These are phyloP conservation scores for Rhodeus uyekii DNA, from an alignment of 2,797 vertebrate species.

Conservation along the genomic window DNA sequence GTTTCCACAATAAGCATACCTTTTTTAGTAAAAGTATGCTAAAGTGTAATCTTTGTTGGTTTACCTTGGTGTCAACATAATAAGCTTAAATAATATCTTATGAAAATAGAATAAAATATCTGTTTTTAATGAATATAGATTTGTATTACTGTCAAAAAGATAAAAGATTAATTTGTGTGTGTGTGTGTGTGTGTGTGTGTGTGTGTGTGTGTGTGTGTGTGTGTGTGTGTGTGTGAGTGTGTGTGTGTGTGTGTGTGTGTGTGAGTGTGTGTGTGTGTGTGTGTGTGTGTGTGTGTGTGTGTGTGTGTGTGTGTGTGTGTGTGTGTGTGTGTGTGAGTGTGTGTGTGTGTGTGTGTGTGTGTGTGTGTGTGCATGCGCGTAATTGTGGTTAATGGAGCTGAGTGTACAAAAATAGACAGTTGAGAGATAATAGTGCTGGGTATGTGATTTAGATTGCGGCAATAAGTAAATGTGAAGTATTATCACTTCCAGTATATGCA, in stretches of 20 bases:
- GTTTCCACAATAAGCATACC: no score
- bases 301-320: neutral
- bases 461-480: slow-evolving; percentile 48
- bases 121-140: no score
- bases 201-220: neutral
- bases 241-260: neutral
- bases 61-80: no score
- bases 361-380: neutral
- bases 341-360: neutral
- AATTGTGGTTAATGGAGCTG: slow-evolving; percentile 30
- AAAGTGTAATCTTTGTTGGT: no score
- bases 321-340: neutral
- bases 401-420: no score
- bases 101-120: no score
- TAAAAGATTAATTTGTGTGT: no score
- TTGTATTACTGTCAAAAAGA: no score
- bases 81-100: no score
- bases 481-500: slow-evolving; percentile 30
- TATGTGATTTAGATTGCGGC: slow-evolving; percentile 18
- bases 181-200: neutral
- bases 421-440: slow-evolving; percentile 30
- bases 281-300: neutral
- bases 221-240: neutral
- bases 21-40: no score
- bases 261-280: neutral